Evolutionary conservation across 2,797 vertebrate genomes (phyloP).

Genomic region (Clarias pachynema): DNA sequence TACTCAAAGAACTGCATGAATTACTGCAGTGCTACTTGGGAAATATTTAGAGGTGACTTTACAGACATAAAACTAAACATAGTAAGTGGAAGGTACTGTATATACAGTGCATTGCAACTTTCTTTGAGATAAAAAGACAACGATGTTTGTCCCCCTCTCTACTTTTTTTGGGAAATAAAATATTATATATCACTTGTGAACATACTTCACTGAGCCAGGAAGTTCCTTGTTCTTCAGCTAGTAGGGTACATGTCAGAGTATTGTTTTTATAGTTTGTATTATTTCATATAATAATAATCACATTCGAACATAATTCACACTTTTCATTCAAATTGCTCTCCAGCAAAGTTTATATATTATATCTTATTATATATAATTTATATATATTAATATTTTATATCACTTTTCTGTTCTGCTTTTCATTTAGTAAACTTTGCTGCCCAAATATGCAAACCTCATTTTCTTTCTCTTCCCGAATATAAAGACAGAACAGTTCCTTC

Average conservation of each 20-base stretch:
- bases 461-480: not conserved
- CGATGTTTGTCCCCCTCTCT: not conserved
- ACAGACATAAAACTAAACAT: conserved; percentile 6
- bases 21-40: conserved; percentile 40
- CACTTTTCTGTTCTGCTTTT: no score
- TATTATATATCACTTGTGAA: not conserved
- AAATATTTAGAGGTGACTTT: conserved; percentile 13
- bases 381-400: no score
- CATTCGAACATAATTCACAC: not conserved
- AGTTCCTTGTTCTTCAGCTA: not conserved
- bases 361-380: no score
- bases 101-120: not conserved
- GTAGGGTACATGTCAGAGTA: not conserved
- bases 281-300: not conserved
- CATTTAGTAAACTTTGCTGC: no score
- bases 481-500: not conserved
- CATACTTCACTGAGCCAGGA: not conserved
- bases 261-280: not conserved
- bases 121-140: not conserved
- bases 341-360: not conserved
- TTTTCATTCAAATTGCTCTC: not conserved
- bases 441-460: no score
- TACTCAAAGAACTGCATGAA: conserved; percentile 35
- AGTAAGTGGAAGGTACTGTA: no score
- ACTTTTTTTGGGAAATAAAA: not conserved